A percentile compares a stretch with the other conserved stretches of the same genome.
These are phyloP conservation scores for Microcebus tavaratra DNA, from an alignment of 2,113 vertebrate genomes.

Conservation along the genomic window DNA sequence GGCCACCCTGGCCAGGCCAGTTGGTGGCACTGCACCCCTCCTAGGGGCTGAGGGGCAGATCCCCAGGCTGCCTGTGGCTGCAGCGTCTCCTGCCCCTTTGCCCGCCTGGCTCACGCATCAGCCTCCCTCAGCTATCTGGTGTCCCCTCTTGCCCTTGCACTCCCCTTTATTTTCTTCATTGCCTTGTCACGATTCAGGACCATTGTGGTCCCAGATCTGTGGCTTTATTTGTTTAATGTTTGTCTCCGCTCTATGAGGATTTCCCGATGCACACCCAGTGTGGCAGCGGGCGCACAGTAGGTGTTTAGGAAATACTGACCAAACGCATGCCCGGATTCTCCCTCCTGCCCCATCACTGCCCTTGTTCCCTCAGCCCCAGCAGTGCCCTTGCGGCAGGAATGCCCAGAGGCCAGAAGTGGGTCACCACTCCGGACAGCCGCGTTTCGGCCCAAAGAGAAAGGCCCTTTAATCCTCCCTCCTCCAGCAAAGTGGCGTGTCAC, in stretches of 20 bases:
- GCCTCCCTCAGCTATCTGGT: background rate
- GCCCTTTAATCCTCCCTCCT: constrained; percentile 85
- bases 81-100: background rate
- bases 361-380: background rate
- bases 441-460: constrained; percentile 82
- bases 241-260: background rate
- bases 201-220: background rate
- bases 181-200: background rate
- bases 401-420: constrained; percentile 84
- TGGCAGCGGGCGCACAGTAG: background rate
- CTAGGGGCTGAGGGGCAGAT: too few species aligned
- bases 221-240: background rate
- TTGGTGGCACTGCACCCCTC: rapidly evolving
- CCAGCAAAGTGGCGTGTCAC: constrained; percentile 85
- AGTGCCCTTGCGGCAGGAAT: constrained; percentile 38
- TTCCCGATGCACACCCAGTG: rapidly evolving
- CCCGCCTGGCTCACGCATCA: background rate
- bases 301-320: background rate
- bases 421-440: constrained; percentile 79
- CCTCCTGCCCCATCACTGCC: rapidly evolving
- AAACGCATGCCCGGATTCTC: background rate
- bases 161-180: background rate
- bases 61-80: background rate
- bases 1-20: background rate
- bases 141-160: background rate